Evolutionary conservation across 2,797 vertebrate genomes (phyloP).

Genomic region (Hirundo rustica): DNA sequence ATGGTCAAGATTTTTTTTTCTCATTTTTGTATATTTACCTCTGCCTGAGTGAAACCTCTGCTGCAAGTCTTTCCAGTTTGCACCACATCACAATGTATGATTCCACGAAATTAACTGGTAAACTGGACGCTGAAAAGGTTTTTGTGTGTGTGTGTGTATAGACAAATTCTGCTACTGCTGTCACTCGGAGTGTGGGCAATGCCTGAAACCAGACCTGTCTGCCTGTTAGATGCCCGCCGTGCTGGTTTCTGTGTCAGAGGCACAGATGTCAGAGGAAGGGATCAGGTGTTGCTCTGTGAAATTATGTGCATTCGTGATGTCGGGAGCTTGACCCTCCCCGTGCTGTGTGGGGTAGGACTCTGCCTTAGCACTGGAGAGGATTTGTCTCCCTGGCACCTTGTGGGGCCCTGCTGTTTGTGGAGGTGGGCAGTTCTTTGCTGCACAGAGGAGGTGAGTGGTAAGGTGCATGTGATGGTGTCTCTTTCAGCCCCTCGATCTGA

Average conservation of each 20-base stretch:
- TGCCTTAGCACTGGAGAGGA: neutral
- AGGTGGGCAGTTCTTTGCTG: neutral
- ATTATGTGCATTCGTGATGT: neutral
- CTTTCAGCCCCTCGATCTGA: neutral
- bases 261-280: neutral
- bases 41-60: neutral
- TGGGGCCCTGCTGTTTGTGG: neutral
- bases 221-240: accelerated
- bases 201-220: neutral
- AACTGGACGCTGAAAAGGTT: neutral
- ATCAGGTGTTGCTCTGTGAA: neutral
- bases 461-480: neutral
- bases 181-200: neutral
- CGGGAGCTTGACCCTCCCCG: accelerated
- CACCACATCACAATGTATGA: neutral
- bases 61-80: neutral
- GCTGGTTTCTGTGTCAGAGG: neutral
- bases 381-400: accelerated
- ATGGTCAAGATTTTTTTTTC: neutral
- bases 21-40: neutral
- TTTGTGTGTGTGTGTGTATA: neutral
- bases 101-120: neutral
- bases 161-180: neutral
- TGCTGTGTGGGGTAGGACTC: neutral
- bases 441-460: neutral